Base-by-base conservation (phyloP, 35 echinoderm and acorn worm species). In the Apostichopus californicus region DNA sequence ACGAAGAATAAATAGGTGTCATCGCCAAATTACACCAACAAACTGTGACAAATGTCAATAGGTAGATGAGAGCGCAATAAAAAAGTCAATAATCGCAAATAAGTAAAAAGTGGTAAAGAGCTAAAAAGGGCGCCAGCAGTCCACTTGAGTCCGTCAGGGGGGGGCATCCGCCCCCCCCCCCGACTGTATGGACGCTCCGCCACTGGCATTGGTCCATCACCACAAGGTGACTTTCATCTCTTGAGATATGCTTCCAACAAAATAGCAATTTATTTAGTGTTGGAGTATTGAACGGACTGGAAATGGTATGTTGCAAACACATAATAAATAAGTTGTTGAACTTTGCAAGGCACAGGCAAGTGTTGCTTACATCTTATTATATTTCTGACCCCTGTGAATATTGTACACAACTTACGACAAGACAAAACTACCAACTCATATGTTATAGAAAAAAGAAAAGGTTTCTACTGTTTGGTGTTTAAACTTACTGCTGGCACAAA, bases 401-500 rank as follows among this genome's bases (percentile, higher is more conserved):
- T 10, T 34, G n/a, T 21, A 9, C 77, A 78, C n/a, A 23, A 77
- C 25, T 6, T 34, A 3, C 12, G 6, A 78, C 9, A 25, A 25
- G 77, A 25, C 23, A 21, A 78, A 25, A 3, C 23, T 26, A 12
- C n/a, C n/a, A 12, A 72, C 68, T 14, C 2, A 72, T 20, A 12
- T 14, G 68, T 72, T 20, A 72, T 6, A 12, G 12, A 72, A 72
- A 14, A 72, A 12, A 12, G n/a, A 3, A 20, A 14, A 72, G 12
- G 12, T 12, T 72, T 46, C 34, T 46, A 46, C 34, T 46, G 34
- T 46, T 46, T 22, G 77, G 18, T 56, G 2, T 55, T 34, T 14
- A 68, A 18, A 75, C 71, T 75, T 5, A 85, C 81, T 59, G 55
- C 57, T 85, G 81, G 52, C 81, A 85, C 55, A 85, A 59, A 14